Conservation (phyloP, 1,140 invertebrate genomes). For the Meloidogyne hapla region DNA sequence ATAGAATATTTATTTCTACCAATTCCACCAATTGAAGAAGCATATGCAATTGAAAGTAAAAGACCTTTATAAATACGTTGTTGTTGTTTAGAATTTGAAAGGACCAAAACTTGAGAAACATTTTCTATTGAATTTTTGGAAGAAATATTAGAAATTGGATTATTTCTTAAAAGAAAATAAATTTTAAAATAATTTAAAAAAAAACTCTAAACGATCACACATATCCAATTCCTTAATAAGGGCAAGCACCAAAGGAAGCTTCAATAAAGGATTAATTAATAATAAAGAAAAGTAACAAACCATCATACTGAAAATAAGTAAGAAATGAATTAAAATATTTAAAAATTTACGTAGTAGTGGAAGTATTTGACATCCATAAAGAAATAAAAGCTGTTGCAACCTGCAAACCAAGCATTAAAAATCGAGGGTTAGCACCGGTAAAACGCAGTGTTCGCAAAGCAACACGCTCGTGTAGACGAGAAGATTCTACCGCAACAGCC, state of each 20-base stretch:
- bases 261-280: slow-evolving; percentile 32
- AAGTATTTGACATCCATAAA: slow-evolving; percentile 67
- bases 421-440: slow-evolving; percentile 47
- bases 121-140: slow-evolving; percentile 6
- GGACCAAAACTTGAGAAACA: slow-evolving; percentile 17
- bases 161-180: neutral
- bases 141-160: neutral
- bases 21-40: slow-evolving; percentile 78
- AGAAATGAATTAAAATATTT: neutral
- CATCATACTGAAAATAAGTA: slow-evolving; percentile 65
- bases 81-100: slow-evolving; percentile 15
- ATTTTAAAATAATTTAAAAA: neutral
- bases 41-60: slow-evolving; percentile 77
- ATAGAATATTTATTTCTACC: slow-evolving; percentile 52
- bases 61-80: slow-evolving; percentile 53
- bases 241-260: slow-evolving; percentile 53
- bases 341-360: slow-evolving; percentile 68
- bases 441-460: slow-evolving; percentile 72
- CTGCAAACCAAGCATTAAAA: slow-evolving; percentile 50
- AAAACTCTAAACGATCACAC: slow-evolving; percentile 46
- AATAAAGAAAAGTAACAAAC: slow-evolving; percentile 61
- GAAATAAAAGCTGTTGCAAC: slow-evolving; percentile 45
- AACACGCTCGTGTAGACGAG: slow-evolving; percentile 78
- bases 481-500: slow-evolving; percentile 76
- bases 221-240: slow-evolving; percentile 52